A percentile compares a stretch with the other conserved stretches of the same genome.
phyloP scores from a whole-genome alignment of 2,797 vertebrate genomes.

The Girardinus metallicus region DNA sequence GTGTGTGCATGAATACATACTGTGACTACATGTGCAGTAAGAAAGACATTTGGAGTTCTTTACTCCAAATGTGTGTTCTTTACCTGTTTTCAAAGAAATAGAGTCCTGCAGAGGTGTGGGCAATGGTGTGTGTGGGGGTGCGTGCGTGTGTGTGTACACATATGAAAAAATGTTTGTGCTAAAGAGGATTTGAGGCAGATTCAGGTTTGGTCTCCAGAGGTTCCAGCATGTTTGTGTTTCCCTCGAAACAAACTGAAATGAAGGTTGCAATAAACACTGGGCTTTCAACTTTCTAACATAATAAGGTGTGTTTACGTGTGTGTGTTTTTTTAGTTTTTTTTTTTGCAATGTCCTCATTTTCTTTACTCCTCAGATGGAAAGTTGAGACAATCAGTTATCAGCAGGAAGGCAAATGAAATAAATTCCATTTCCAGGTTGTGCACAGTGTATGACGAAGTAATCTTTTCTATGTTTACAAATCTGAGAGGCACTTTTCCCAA shows the following conservation, averaged over 20 bases:
- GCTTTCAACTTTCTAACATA: constrained; percentile 68
- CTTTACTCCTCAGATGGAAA: constrained; percentile 37
- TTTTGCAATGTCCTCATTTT: constrained; percentile 57
- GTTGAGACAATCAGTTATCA: constrained; percentile 56
- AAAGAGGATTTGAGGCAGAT: constrained; percentile 76
- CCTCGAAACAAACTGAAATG: constrained; percentile 64
- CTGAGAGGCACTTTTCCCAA: constrained; percentile 13
- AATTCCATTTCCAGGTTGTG: constrained; percentile 27
- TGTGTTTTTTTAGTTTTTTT: not conserved
- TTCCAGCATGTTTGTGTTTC: constrained; percentile 72
- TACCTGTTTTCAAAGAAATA: constrained; percentile 67
- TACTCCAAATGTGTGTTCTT: too few species aligned
- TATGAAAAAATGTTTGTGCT: constrained; percentile 52
- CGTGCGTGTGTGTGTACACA: constrained; percentile 15
- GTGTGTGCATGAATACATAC: constrained; percentile 31
- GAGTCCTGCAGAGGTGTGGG: constrained; percentile 60
- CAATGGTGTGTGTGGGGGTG: constrained; percentile 10
- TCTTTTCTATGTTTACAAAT: constrained; percentile 27
- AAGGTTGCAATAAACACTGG: constrained; percentile 67
- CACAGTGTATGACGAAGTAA: not conserved
- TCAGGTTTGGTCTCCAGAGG: constrained; percentile 79
- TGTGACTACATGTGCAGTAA: constrained; percentile 43
- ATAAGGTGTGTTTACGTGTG: constrained; percentile 58
- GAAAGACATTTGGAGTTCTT: constrained; percentile 31
- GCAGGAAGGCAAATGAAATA: constrained; percentile 36